Conservation (phyloP, 2,888 invertebrate species). For the Scaptomyza polygonia region DNA sequence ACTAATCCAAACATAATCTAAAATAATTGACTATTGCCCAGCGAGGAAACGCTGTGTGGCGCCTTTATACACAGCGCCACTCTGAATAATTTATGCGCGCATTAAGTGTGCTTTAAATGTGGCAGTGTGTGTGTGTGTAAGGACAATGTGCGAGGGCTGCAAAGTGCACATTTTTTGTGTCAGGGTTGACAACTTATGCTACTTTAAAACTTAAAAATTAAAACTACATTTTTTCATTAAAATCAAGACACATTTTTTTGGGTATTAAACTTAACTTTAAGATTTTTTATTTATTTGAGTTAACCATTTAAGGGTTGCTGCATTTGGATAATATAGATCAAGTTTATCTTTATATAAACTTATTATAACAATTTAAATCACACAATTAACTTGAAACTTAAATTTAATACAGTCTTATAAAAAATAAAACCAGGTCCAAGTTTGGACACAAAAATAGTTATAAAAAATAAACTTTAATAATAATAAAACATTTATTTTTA, state of each 20-base stretch:
- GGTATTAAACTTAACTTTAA: too few relatives aligned
- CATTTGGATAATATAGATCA: too few relatives aligned
- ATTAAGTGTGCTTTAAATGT: conserved; percentile 72
- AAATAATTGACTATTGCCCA: conserved; percentile 76
- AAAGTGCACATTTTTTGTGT: background rate
- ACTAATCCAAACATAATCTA: conserved; percentile 79
- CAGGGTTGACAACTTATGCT: conserved; percentile 5
- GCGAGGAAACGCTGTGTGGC: conserved; percentile 26
- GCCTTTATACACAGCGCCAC: conserved; percentile 32
- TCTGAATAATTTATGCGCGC: conserved; percentile 76
- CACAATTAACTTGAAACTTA: too few relatives aligned
- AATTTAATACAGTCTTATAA: too few relatives aligned
- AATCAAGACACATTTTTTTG: too few relatives aligned
- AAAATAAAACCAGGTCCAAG: too few relatives aligned
- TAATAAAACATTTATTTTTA: background rate
- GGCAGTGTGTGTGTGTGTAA: background rate
- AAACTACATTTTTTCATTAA: conserved; percentile 5
- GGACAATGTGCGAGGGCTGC: conserved; percentile 12
- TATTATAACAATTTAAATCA: too few relatives aligned
- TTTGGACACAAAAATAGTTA: background rate
- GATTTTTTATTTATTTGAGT: too few relatives aligned
- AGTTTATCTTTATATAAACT: too few relatives aligned
- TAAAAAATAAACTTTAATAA: background rate
- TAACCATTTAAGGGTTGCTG: too few relatives aligned
- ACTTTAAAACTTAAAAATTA: background rate